Conservation (phyloP, 2,797 vertebrate genomes). For the Clarias pachynema region DNA sequence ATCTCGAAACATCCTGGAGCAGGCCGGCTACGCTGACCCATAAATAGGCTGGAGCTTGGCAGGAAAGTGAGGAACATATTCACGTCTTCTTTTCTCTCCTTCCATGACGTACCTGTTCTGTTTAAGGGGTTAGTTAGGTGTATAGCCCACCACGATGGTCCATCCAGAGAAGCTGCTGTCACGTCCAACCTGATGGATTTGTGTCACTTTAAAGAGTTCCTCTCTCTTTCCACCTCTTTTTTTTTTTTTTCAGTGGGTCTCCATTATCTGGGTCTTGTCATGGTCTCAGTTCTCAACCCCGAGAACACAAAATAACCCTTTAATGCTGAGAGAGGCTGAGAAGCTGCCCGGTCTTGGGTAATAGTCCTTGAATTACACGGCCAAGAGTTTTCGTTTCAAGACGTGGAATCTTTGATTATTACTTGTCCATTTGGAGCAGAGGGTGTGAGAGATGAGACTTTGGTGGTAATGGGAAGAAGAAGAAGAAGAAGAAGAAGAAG, state of each 20-base stretch:
- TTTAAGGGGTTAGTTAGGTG: conserved; percentile 73
- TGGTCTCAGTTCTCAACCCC: conserved; percentile 77
- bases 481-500: conserved; percentile 59
- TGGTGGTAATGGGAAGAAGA: conserved; percentile 69
- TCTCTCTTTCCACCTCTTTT: conserved; percentile 33
- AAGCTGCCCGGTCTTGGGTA: conserved; percentile 78
- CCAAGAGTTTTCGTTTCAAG: conserved; percentile 84
- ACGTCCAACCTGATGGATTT: conserved; percentile 34
- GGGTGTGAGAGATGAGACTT: conserved; percentile 48
- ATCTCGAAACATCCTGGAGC: conserved; percentile 77
- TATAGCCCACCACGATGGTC: conserved; percentile 20
- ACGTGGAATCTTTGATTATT: conserved; percentile 85
- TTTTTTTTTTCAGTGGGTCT: conserved; percentile 74
- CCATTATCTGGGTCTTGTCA: conserved; percentile 81
- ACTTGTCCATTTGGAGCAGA: conserved; percentile 78
- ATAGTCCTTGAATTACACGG: conserved; percentile 85
- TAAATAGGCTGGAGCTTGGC: conserved; percentile 67
- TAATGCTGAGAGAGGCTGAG: conserved; percentile 84
- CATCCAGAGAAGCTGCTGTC: conserved; percentile 42
- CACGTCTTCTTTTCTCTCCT: conserved; percentile 34
- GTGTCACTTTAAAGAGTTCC: conserved; percentile 44
- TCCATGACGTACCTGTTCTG: conserved; percentile 74
- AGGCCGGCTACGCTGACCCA: conserved; percentile 66
- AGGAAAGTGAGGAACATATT: conserved; percentile 50
- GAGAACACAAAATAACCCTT: conserved; percentile 86